Evolutionary conservation across 64 coral and sea anemone genomes (phyloP).

Genomic region (Montipora foliosa): DNA sequence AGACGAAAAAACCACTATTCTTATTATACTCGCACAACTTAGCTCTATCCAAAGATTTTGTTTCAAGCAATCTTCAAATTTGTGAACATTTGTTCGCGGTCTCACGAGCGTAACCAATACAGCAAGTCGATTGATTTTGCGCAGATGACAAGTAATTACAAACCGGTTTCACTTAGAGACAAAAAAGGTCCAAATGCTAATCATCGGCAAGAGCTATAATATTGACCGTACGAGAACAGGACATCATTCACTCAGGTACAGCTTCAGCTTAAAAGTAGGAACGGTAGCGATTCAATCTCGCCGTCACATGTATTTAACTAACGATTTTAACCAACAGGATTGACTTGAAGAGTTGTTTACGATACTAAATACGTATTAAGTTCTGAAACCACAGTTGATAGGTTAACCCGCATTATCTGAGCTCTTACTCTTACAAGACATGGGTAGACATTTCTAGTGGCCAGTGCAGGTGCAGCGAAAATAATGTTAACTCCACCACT

Average conservation of each 20-base stretch:
- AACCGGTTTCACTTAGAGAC: neutral
- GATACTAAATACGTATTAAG: neutral
- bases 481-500: neutral
- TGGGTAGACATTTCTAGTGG: neutral
- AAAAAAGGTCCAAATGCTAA: neutral
- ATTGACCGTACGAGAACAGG: neutral
- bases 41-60: neutral
- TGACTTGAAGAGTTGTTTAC: neutral
- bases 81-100: conserved; percentile 13
- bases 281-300: neutral
- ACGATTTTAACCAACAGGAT: neutral
- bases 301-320: neutral
- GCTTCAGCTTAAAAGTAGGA: neutral
- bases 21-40: neutral
- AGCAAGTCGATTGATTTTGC: neutral
- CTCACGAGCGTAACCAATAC: conserved; percentile 1
- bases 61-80: conserved; percentile 2
- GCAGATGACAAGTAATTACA: conserved; percentile 28
- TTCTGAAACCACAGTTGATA: neutral
- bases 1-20: neutral
- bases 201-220: neutral
- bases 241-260: neutral
- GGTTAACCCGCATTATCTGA: neutral
- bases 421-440: neutral
- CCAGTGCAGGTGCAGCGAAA: neutral